Evolutionary conservation across 1,140 invertebrate genomes (phyloP), one percentile per base, ranked within the genome.

Genomic region (Drosophila trapezifrons): DNA sequence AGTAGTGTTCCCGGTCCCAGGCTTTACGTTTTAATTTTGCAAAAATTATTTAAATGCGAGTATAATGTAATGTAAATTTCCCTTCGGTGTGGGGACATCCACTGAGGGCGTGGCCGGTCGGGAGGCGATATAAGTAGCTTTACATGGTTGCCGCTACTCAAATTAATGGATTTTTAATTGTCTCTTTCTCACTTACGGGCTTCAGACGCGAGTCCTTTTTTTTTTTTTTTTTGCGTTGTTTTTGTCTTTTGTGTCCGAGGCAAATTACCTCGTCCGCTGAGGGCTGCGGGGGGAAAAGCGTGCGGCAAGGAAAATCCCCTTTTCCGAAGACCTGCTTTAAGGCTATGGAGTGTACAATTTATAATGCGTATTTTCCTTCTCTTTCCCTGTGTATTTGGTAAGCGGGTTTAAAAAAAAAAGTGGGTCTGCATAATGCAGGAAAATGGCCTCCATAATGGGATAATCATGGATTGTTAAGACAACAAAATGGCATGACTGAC

Each of bases 101-200:
- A 13, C 12, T 15, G 64, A 45, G 46, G 47, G 52, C 56, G 63
- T 60, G 46, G 25, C n/a, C 22, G 60, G 20, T 17, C 27, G 59
- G n/a, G 62, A 45, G 45, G 71, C 67, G 76, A 76, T 79, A 82
- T 87, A 86, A 83, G 84, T 89, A 89, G 84, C 80, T 84, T 84
- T 80, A 85, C 77, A 89, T 90, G 84, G 62, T 78, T 72, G 75
- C 84, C 69, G 84, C 85, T 84, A 84, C 85, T 89, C 85, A 89
- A 89, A 89, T 89, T 89, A 89, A 89, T 89, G 84, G 84, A 89
- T 89, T 89, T 89, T 89, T 89, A 89, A 89, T 89, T 89, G 84
- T 89, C 84, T 84, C 84, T 89, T 80, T 89, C 84, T 90, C 85
- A 90, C 85, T 90, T 89, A 78, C 74, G 71, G 69, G 78, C 56